phyloP scores from a whole-genome alignment of 2,888 invertebrate species.

The Dione vanillae region DNA sequence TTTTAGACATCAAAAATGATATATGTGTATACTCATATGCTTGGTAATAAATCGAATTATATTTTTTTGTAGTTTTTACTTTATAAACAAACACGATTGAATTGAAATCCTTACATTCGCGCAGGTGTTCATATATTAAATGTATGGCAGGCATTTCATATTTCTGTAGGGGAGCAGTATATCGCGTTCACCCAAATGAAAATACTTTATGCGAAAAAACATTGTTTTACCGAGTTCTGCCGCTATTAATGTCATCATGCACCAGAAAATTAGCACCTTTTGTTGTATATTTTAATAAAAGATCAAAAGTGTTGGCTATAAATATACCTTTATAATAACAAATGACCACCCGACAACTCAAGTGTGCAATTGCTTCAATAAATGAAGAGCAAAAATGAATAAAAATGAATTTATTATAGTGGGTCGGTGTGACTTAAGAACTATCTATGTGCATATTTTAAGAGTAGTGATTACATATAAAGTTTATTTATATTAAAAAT shows the following conservation, averaged over 20 bases:
- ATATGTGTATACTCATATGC: not conserved
- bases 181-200: slow-evolving; percentile 62
- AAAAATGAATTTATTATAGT: slow-evolving; percentile 58
- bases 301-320: slow-evolving; percentile 68
- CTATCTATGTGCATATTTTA: slow-evolving; percentile 66
- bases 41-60: not conserved
- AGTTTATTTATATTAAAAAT: slow-evolving; percentile 9
- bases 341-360: slow-evolving; percentile 61
- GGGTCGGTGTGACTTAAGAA: slow-evolving; percentile 60
- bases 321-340: slow-evolving; percentile 62
- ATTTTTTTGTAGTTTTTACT: slow-evolving; percentile 17
- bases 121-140: slow-evolving; percentile 39
- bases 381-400: slow-evolving; percentile 55
- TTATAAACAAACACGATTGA: slow-evolving; percentile 32
- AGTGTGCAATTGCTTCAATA: slow-evolving; percentile 62
- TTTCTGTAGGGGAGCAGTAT: slow-evolving; percentile 33
- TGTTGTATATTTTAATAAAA: slow-evolving; percentile 75
- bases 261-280: slow-evolving; percentile 79
- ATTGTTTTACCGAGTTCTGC: slow-evolving; percentile 62
- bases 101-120: slow-evolving; percentile 25
- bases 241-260: slow-evolving; percentile 77
- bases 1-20: not conserved
- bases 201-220: slow-evolving; percentile 54
- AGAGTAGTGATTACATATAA: slow-evolving; percentile 58
- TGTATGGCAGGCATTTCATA: not conserved